A percentile compares a stretch with the other conserved stretches of the same genome.
Evolutionary conservation across 2,888 invertebrate species (phyloP).

Genomic region (Heterodera filipjevi): DNA sequence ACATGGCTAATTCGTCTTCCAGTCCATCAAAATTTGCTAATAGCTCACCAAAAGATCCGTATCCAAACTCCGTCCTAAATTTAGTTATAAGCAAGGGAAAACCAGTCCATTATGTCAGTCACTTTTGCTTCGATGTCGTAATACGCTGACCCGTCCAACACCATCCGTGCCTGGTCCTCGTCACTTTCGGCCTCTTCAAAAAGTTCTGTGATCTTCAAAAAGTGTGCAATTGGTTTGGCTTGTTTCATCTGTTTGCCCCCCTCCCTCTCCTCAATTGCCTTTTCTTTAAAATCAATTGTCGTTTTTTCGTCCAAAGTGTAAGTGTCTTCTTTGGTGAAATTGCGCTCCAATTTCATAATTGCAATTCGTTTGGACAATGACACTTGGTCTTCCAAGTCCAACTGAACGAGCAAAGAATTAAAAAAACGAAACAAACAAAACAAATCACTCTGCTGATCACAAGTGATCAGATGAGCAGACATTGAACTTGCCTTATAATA

Average conservation of each 20-base stretch:
- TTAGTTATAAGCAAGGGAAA: neutral
- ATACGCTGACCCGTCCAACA: slow-evolving; percentile 61
- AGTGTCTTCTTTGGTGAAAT: slow-evolving; percentile 61
- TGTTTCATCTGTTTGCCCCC: neutral
- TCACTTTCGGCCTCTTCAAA: slow-evolving; percentile 59
- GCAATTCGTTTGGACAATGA: slow-evolving; percentile 57
- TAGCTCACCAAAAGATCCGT: slow-evolving; percentile 76
- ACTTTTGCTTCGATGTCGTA: slow-evolving; percentile 61
- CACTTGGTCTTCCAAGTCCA: slow-evolving; percentile 58
- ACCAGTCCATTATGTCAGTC: no score
- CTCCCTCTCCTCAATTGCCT: slow-evolving; percentile 39
- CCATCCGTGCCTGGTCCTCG: slow-evolving; percentile 59
- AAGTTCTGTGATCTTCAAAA: slow-evolving; percentile 56
- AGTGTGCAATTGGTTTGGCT: neutral
- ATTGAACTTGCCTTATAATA: slow-evolving; percentile 77
- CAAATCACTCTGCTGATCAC: no score
- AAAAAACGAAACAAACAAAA: neutral
- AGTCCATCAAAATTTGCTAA: neutral
- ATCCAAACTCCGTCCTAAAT: slow-evolving; percentile 81
- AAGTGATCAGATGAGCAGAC: slow-evolving; percentile 21
- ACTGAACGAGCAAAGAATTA: slow-evolving; percentile 35
- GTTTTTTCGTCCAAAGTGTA: slow-evolving; percentile 59
- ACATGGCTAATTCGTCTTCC: neutral
- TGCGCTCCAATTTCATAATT: slow-evolving; percentile 58
- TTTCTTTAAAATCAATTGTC: slow-evolving; percentile 61